Evolutionary conservation across 1,140 invertebrate genomes (phyloP), one percentile per base, ranked within the genome.

Genomic region (Eurosta solidaginis): DNA sequence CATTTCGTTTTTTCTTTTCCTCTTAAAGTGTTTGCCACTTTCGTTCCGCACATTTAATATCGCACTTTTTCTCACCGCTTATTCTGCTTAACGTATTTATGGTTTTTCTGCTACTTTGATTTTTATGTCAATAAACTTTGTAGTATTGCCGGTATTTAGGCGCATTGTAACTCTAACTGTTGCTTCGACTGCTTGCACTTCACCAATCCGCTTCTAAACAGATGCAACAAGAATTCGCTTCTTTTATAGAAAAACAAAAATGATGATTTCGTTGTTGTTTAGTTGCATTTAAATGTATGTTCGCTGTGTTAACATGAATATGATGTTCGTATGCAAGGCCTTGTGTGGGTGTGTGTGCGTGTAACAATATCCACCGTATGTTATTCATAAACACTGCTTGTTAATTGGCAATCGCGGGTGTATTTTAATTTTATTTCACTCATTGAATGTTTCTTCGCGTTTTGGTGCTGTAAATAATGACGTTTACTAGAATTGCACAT

Each of bases 71-170:
- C 74, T 47, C 44, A 42, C 22, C 44, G 36, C 47, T 50, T 50
- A 50, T 5, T 22, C 27, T 27, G 59, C 33, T 40, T 68, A 42
- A 68, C n/a, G 36, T 68, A 33, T 68, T 68, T 68, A 33, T 68
- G 59, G 33, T 68, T 68, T 68, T 68, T 68, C 59, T 22, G 59
- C 33, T 7, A n/a, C 40, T 68, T 68, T 68, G 59, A 68, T 68
- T 68, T 68, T 45, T n/a, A 27, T 49, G 44, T 20, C 74, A 75
- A 49, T 75, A 75, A 75, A 75, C 74, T 75, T 75, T 49, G 42
- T 50, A 75, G 74, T 75, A 42, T 75, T 68, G 59, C 33, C 74
- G 42, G 47, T 42, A 45, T 75, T 75, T 50, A 36, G 44, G 74
- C 25, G 74, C 74, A 33, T 22, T 20, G 17, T 36, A 7, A 33